Conservation (phyloP, 2,888 invertebrate species). For the Drosophila mercatorum region DNA sequence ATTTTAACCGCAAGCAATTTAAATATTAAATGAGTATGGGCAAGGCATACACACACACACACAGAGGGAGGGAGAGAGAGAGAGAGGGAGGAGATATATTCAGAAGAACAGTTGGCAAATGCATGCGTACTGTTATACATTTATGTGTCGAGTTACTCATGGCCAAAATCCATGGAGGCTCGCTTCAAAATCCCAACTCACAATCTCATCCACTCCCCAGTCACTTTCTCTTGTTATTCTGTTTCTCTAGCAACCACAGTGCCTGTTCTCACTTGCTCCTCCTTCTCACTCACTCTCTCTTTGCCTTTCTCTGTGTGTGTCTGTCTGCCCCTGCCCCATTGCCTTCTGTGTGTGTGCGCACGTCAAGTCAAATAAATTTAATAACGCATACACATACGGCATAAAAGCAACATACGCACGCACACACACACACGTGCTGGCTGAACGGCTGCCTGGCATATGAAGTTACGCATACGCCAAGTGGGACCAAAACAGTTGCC, state of each 20-base stretch:
- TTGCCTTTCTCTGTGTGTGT: neutral
- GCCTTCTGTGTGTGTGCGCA: conserved; percentile 55
- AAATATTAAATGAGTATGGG: conserved; percentile 75
- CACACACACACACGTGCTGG: conserved; percentile 1
- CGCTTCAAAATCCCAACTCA: conserved; percentile 44
- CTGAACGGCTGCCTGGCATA: conserved; percentile 22
- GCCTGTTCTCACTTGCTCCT: conserved; percentile 3
- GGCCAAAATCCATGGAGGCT: conserved; percentile 38
- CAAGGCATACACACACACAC: conserved; percentile 27
- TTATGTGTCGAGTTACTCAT: conserved; percentile 34
- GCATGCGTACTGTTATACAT: conserved; percentile 30
- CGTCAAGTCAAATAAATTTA: conserved; percentile 80
- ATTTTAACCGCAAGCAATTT: conserved; percentile 79
- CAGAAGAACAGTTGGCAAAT: conserved; percentile 30
- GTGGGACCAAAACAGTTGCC: conserved; percentile 63
- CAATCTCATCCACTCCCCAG: conserved; percentile 39
- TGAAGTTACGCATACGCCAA: conserved; percentile 70
- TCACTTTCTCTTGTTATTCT: conserved; percentile 43
- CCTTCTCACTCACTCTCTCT: conserved; percentile 7
- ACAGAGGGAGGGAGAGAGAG: neutral
- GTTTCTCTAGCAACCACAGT: conserved; percentile 53
- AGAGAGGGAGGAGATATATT: neutral
- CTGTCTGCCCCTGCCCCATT: conserved; percentile 12
- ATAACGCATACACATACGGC: conserved; percentile 74
- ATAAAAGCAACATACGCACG: conserved; percentile 34